Conservation (phyloP, 2,113 vertebrate genomes). For the Bos javanicus region DNA sequence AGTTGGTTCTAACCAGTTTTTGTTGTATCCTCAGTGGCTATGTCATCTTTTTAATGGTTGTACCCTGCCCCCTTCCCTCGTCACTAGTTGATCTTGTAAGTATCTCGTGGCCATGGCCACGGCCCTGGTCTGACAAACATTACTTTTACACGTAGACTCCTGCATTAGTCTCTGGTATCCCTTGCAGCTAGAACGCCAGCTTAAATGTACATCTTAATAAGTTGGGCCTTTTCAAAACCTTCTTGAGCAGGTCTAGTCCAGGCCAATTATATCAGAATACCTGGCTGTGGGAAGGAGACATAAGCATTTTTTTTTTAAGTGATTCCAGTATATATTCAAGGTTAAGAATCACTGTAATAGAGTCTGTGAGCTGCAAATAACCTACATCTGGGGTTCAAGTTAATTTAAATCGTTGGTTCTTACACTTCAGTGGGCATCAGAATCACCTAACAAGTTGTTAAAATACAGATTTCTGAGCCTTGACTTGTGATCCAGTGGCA, state of each 20-base stretch:
- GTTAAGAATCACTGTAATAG: background rate
- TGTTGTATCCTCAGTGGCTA: background rate
- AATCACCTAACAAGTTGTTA: background rate
- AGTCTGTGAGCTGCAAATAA: background rate
- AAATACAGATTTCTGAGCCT: background rate
- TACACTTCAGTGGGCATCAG: background rate
- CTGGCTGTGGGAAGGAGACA: background rate
- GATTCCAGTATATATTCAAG: background rate
- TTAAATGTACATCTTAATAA: background rate
- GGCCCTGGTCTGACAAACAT: background rate
- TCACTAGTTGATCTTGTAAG: background rate
- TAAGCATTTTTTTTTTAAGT: background rate
- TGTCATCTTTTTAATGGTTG: background rate
- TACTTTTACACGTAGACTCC: rapidly evolving
- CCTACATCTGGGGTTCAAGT: background rate
- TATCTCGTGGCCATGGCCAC: background rate
- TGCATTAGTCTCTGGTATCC: background rate
- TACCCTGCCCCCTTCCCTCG: background rate
- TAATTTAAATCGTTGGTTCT: background rate
- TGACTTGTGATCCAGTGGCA: background rate
- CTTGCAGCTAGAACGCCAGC: background rate
- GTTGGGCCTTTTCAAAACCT: background rate
- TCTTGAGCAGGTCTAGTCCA: background rate
- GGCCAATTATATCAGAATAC: background rate
- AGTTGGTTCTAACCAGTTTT: background rate